phyloP scores from a whole-genome alignment of 2,888 invertebrate species.

The Polylopha cassiicola region DNA sequence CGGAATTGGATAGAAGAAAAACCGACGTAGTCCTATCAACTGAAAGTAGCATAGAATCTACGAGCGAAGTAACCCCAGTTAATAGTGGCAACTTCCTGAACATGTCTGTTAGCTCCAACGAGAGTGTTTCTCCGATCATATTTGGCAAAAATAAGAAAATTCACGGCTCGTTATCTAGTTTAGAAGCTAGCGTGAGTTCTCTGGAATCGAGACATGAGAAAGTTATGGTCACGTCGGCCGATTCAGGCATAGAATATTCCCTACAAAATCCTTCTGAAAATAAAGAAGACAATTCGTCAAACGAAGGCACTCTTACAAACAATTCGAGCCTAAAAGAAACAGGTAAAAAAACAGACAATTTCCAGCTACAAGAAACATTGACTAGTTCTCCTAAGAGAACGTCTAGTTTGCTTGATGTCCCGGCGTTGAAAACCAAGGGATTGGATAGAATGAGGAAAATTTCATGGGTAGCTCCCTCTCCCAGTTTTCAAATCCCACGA shows the following conservation, averaged over 20 bases:
- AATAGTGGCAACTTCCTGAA: constrained; percentile 54
- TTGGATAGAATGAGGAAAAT: constrained; percentile 75
- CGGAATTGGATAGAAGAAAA: constrained; percentile 58
- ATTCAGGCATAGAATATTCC: constrained; percentile 70
- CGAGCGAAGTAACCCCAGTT: constrained; percentile 61
- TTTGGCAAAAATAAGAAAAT: constrained; percentile 63
- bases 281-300: constrained; percentile 65
- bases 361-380: constrained; percentile 44
- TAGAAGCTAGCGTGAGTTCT: constrained; percentile 72
- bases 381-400: constrained; percentile 59
- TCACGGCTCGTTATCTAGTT: constrained; percentile 66
- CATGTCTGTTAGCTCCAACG: constrained; percentile 67
- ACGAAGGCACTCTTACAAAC: constrained; percentile 71
- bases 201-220: constrained; percentile 66
- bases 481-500: constrained; percentile 59
- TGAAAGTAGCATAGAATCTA: constrained; percentile 64
- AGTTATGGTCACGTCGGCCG: constrained; percentile 66
- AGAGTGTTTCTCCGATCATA: constrained; percentile 68
- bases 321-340: constrained; percentile 63
- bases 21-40: constrained; percentile 46
- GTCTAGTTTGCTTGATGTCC: constrained; percentile 64
- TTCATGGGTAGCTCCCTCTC: constrained; percentile 77
- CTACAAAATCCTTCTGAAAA: constrained; percentile 58
- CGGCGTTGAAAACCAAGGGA: constrained; percentile 60
- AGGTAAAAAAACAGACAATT: constrained; percentile 39